A percentile compares a stretch with the other conserved stretches of the same genome.
Evolutionary conservation across 2,888 invertebrate species (phyloP).

Genomic region (Bhutanitis thaidina): DNA sequence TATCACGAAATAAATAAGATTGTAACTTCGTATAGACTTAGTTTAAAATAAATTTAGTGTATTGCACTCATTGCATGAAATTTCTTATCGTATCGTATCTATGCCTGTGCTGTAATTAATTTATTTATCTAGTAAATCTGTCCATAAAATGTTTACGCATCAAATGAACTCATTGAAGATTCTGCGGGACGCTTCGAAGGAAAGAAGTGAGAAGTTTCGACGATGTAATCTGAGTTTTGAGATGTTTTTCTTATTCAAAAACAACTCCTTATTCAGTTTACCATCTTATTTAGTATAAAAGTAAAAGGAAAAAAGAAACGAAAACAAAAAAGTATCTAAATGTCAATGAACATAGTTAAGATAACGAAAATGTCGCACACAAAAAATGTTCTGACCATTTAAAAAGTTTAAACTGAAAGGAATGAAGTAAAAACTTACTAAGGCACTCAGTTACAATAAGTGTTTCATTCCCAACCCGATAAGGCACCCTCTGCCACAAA

Average conservation of each 20-base stretch:
- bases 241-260: slow-evolving; percentile 12
- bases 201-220: slow-evolving; percentile 16
- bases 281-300: slow-evolving; percentile 1
- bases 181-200: slow-evolving; percentile 7
- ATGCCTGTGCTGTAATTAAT: no score
- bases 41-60: slow-evolving; percentile 1
- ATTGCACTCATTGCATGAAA: slow-evolving; percentile 6
- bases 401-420: slow-evolving; percentile 30
- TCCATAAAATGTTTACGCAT: slow-evolving; percentile 8
- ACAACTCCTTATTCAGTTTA: slow-evolving; percentile 2
- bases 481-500: slow-evolving; percentile 52
- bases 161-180: slow-evolving; percentile 18
- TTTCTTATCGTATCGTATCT: no score
- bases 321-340: not conserved
- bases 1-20: slow-evolving; percentile 10
- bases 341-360: slow-evolving; percentile 18
- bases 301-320: not conserved
- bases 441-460: slow-evolving; percentile 55
- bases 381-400: slow-evolving; percentile 34
- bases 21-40: not conserved
- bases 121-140: slow-evolving; percentile 8
- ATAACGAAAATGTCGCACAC: slow-evolving; percentile 36
- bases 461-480: slow-evolving; percentile 59
- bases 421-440: slow-evolving; percentile 25
- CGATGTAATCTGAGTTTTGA: slow-evolving; percentile 7